Conservation (phyloP, 2,113 vertebrate genomes). For the Indicator indicator region DNA sequence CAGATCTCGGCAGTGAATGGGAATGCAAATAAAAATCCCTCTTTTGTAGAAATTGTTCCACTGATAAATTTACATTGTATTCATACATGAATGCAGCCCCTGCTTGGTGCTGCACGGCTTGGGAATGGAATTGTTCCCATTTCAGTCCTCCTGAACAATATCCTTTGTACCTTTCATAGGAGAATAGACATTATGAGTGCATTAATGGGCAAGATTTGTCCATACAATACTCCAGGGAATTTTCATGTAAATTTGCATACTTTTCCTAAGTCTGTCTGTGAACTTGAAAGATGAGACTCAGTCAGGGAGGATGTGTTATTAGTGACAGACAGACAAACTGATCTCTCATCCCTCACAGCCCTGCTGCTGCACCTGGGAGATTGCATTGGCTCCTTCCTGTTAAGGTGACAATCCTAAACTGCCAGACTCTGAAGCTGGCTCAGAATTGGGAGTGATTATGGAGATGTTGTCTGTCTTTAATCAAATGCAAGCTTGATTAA, state of each 20-base stretch:
- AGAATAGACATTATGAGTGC: constrained; percentile 63
- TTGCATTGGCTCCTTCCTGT: background rate
- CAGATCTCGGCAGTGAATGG: background rate
- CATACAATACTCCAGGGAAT: constrained; percentile 59
- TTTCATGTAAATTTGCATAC: constrained; percentile 58
- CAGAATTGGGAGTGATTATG: background rate
- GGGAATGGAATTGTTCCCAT: constrained; percentile 56
- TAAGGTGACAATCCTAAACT: background rate
- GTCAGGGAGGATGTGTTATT: background rate
- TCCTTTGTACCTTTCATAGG: constrained; percentile 46
- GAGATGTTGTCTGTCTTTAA: background rate
- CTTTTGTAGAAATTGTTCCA: constrained; percentile 38
- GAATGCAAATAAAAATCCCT: constrained; percentile 55
- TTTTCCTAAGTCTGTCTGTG: constrained; percentile 40
- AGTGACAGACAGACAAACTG: background rate
- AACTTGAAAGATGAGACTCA: constrained; percentile 52
- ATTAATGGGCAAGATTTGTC: constrained; percentile 65
- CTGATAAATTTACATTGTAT: constrained; percentile 59
- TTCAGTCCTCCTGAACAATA: constrained; percentile 56
- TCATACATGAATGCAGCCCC: constrained; percentile 47
- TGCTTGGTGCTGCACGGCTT: constrained; percentile 30
- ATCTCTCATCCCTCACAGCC: background rate
- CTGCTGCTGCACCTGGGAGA: background rate
- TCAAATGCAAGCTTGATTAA: background rate
- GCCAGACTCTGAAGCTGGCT: background rate